Evolutionary conservation across 1,140 invertebrate genomes (phyloP).

Genomic region (Nebria ingens): DNA sequence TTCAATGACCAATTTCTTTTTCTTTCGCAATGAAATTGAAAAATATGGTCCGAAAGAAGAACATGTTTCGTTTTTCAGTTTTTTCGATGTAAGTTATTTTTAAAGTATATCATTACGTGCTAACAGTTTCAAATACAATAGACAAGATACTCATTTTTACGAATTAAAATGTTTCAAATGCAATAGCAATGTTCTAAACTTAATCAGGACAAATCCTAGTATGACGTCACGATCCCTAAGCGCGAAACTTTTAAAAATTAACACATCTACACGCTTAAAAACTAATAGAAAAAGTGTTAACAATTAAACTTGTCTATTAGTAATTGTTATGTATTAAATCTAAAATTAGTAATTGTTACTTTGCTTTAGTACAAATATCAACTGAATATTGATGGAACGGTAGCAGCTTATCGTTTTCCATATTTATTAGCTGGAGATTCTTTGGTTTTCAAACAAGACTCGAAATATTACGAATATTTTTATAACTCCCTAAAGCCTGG

Average conservation of each 20-base stretch:
- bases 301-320: too few species aligned
- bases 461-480: constrained; percentile 90
- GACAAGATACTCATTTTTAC: too few species aligned
- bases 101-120: constrained; percentile 8
- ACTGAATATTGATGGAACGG: constrained; percentile 89
- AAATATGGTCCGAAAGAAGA: constrained; percentile 76
- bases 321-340: too few species aligned
- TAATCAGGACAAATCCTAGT: too few species aligned
- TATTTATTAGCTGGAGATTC: constrained; percentile 81
- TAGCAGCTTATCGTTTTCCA: constrained; percentile 89
- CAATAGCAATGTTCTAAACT: too few species aligned
- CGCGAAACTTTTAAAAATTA: too few species aligned
- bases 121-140: too few species aligned
- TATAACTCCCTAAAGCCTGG: constrained; percentile 65
- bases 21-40: constrained; percentile 76
- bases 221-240: too few species aligned
- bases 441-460: constrained; percentile 85
- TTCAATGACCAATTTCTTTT: constrained; percentile 93
- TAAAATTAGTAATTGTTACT: too few species aligned
- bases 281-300: too few species aligned
- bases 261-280: too few species aligned
- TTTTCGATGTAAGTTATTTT: constrained; percentile 73
- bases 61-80: constrained; percentile 86
- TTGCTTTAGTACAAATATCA: constrained; percentile 87
- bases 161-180: too few species aligned